Percentiles rank a stretch among this genome's conserved stretches.
Conservation (phyloP, 2,888 invertebrate species). For the Machimus atricapillus region DNA sequence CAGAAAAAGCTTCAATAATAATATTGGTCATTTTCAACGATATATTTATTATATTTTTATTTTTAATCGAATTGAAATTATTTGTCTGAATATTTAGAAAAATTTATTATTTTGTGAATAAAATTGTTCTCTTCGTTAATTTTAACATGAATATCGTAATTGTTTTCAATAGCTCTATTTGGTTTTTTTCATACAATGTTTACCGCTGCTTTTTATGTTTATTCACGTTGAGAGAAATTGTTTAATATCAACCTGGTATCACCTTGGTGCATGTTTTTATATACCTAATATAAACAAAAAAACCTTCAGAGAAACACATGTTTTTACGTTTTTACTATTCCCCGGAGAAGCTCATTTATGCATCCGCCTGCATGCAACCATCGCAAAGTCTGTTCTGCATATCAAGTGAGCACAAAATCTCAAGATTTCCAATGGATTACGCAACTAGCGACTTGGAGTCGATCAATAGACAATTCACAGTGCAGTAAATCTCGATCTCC, state of each 20-base stretch:
- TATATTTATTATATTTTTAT: not conserved
- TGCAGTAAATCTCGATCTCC: not conserved
- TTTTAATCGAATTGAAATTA: too few relatives aligned
- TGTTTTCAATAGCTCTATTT: not conserved
- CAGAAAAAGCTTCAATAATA: not conserved
- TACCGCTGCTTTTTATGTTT: not conserved
- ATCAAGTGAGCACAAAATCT: not conserved
- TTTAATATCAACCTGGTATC: not conserved
- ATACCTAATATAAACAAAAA: not conserved
- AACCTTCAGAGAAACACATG: not conserved
- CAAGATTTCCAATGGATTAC: not conserved
- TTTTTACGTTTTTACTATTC: not conserved
- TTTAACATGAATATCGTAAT: too few relatives aligned
- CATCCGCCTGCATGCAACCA: not conserved
- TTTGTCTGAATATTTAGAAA: too few relatives aligned
- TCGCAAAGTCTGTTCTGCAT: not conserved
- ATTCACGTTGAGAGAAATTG: not conserved
- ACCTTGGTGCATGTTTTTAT: not conserved
- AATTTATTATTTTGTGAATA: too few relatives aligned
- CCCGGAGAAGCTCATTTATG: not conserved
- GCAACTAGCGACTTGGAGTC: not conserved
- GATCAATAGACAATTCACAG: conserved; percentile 1
- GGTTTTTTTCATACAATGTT: not conserved
- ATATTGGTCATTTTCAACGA: not conserved
- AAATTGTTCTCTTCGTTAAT: too few relatives aligned